Evolutionary conservation across 2,113 vertebrate genomes (phyloP).

Genomic region (Clarias macrocephalus): DNA sequence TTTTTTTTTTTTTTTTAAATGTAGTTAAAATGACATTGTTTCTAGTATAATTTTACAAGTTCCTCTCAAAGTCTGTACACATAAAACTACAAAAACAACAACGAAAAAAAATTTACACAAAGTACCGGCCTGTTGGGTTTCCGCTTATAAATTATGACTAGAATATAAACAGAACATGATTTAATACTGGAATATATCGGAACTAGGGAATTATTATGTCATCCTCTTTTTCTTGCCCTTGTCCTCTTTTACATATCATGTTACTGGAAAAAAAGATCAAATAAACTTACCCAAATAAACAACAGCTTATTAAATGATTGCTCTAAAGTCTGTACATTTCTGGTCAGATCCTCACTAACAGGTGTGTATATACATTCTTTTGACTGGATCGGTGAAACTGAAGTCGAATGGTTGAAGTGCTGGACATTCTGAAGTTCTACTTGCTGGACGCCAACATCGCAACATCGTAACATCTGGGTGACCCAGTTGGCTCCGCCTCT

Average conservation of each 20-base stretch:
- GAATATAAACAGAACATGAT: constrained; percentile 90
- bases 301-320: constrained; percentile 69
- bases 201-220: constrained; percentile 90
- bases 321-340: constrained; percentile 82
- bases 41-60: constrained; percentile 70
- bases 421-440: constrained; percentile 89
- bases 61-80: constrained; percentile 75
- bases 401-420: constrained; percentile 85
- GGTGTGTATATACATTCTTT: constrained; percentile 99
- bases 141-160: constrained; percentile 95
- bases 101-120: constrained; percentile 77
- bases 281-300: constrained; percentile 78
- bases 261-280: constrained; percentile 56
- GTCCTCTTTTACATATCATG: constrained; percentile 72
- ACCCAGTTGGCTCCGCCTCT: not conserved
- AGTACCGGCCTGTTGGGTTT: constrained; percentile 78
- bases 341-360: constrained; percentile 76
- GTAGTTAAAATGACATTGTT: constrained; percentile 64
- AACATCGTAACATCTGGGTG: no score
- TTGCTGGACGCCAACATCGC: not conserved
- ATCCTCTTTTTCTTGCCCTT: constrained; percentile 83
- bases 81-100: constrained; percentile 74
- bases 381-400: constrained; percentile 98
- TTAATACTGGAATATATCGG: constrained; percentile 95
- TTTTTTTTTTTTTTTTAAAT: constrained; percentile 56